Percentiles rank a stretch among this genome's conserved stretches.
Evolutionary conservation across 2,888 invertebrate species (phyloP).

Genomic region (Drosophila siamana): DNA sequence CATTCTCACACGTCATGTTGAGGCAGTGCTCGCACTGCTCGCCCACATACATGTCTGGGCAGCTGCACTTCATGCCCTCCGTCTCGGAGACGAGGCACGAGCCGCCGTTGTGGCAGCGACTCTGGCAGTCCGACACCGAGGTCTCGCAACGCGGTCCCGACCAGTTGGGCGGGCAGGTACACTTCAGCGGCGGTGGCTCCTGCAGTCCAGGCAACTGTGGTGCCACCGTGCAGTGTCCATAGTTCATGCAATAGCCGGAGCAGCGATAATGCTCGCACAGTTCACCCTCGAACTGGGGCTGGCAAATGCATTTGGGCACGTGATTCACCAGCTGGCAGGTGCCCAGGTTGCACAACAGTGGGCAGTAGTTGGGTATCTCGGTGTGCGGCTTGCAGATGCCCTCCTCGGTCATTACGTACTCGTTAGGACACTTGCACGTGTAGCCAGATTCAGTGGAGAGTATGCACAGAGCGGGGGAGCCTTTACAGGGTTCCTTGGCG

Average conservation of each 20-base stretch:
- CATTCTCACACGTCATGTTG: conserved; percentile 87
- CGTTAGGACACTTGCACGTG: conserved; percentile 87
- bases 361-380: conserved; percentile 85
- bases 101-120: conserved; percentile 88
- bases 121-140: conserved; percentile 87
- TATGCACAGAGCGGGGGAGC: conserved; percentile 88
- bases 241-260: conserved; percentile 89
- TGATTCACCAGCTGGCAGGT: conserved; percentile 86
- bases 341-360: conserved; percentile 88
- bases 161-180: conserved; percentile 88
- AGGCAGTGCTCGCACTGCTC: conserved; percentile 87
- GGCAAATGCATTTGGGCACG: conserved; percentile 89
- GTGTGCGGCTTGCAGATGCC: conserved; percentile 80
- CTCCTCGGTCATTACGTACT: conserved; percentile 84
- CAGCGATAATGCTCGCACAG: conserved; percentile 90
- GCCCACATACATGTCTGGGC: conserved; percentile 86
- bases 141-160: conserved; percentile 89
- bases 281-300: conserved; percentile 88
- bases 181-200: conserved; percentile 85
- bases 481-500: conserved; percentile 87
- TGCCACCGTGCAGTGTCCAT: conserved; percentile 87
- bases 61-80: conserved; percentile 86
- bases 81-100: conserved; percentile 86
- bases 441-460: conserved; percentile 85
- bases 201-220: conserved; percentile 77